Percentiles rank a stretch among this genome's conserved stretches.
Evolutionary conservation across 2,888 invertebrate species (phyloP).

Genomic region (Anaspis maculata): DNA sequence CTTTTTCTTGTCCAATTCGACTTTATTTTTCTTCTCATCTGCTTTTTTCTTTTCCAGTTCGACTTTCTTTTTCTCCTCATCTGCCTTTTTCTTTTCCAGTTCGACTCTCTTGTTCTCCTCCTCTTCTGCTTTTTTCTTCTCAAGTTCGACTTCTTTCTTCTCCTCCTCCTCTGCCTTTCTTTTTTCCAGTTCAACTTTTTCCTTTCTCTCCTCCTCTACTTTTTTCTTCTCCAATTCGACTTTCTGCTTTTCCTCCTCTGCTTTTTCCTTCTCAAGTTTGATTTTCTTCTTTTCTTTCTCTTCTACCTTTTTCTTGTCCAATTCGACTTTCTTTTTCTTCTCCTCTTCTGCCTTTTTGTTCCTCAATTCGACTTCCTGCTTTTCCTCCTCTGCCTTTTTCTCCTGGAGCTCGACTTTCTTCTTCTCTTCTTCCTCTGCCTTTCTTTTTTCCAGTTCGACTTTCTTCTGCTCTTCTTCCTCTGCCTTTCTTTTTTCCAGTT

Average conservation of each 20-base stretch:
- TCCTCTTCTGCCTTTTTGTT: constrained; percentile 17
- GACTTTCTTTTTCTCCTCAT: constrained; percentile 7
- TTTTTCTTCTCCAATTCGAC: neutral
- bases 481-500: constrained; percentile 9
- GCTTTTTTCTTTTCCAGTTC: constrained; percentile 19
- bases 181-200: constrained; percentile 10
- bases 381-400: constrained; percentile 3
- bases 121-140: constrained; percentile 10
- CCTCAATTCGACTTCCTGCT: constrained; percentile 7
- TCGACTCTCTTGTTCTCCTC: constrained; percentile 9
- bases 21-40: constrained; percentile 15
- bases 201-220: constrained; percentile 5
- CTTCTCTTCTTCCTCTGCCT: neutral
- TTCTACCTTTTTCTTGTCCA: constrained; percentile 16
- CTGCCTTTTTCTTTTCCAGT: neutral
- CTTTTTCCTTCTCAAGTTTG: constrained; percentile 5
- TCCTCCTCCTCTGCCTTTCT: constrained; percentile 11
- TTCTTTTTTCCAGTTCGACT: neutral
- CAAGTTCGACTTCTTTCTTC: constrained; percentile 4
- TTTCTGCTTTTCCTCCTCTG: neutral
- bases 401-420: neutral
- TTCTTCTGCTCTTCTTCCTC: neutral
- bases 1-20: constrained; percentile 8
- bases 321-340: constrained; percentile 16
- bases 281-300: constrained; percentile 9